Evolutionary conservation across 2,888 invertebrate genomes (phyloP).

Genomic region (Cosmia pyralina): DNA sequence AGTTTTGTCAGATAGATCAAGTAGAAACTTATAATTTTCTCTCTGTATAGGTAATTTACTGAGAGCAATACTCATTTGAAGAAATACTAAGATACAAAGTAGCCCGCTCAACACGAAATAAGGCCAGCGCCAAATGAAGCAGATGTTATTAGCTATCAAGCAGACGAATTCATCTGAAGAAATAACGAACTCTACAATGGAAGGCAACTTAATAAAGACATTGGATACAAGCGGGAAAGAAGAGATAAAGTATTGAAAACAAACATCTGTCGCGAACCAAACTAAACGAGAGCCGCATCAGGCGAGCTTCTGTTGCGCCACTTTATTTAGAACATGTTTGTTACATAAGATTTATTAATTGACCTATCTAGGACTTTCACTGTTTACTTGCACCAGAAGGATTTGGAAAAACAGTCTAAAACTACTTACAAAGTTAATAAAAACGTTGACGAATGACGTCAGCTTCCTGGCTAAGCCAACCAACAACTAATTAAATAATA

Average conservation of each 20-base stretch:
- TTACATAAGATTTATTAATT: slow-evolving; percentile 25
- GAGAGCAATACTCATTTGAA: slow-evolving; percentile 14
- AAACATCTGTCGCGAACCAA: slow-evolving; percentile 71
- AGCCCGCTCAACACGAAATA: slow-evolving; percentile 26
- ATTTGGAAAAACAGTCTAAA: neutral
- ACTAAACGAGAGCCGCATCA: slow-evolving; percentile 54
- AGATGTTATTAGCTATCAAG: slow-evolving; percentile 55
- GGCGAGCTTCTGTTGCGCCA: slow-evolving; percentile 34
- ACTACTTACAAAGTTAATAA: neutral
- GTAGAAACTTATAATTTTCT: neutral
- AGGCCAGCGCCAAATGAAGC: slow-evolving; percentile 36
- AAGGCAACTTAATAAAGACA: slow-evolving; percentile 60
- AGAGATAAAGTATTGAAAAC: slow-evolving; percentile 66
- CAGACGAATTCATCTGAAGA: slow-evolving; percentile 50
- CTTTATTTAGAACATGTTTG: slow-evolving; percentile 24
- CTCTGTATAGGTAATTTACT: neutral
- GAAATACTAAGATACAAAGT: slow-evolving; percentile 17
- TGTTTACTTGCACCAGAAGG: slow-evolving; percentile 3
- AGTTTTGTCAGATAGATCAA: neutral
- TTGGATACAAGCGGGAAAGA: slow-evolving; percentile 63
- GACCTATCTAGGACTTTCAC: neutral
- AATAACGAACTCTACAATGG: slow-evolving; percentile 55
- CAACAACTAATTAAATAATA: slow-evolving; percentile 1
- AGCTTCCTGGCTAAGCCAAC: neutral
- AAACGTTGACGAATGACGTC: neutral